Evolutionary conservation across 2,113 vertebrate genomes (phyloP).

Genomic region (Cyanoderma ruficeps): DNA sequence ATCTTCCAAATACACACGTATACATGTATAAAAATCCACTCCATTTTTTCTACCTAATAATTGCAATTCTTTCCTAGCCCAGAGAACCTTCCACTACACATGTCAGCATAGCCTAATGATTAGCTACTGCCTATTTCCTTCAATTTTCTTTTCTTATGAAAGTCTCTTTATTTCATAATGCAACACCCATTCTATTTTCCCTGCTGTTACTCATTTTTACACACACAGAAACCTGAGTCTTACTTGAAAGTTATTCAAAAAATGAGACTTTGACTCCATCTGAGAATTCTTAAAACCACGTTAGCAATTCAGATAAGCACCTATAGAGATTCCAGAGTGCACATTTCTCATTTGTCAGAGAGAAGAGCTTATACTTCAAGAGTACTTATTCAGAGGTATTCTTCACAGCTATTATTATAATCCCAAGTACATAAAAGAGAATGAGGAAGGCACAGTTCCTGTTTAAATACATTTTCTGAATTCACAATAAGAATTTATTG

Average conservation of each 20-base stretch:
- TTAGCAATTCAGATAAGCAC: background rate
- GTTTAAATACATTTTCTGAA: background rate
- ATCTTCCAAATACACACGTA: background rate
- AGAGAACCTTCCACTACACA: background rate
- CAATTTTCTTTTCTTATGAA: background rate
- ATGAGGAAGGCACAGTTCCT: background rate
- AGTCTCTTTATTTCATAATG: background rate
- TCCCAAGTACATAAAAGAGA: background rate
- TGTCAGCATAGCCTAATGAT: background rate
- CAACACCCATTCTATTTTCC: background rate
- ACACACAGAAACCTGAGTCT: background rate
- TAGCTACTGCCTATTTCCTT: background rate
- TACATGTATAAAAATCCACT: background rate
- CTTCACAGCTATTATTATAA: background rate
- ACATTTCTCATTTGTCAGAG: background rate
- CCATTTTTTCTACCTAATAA: background rate
- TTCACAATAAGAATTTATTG: background rate
- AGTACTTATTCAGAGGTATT: background rate
- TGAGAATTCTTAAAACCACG: background rate
- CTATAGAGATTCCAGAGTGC: background rate
- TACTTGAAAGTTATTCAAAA: background rate
- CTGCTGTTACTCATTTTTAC: background rate
- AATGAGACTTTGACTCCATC: background rate
- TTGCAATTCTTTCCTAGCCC: background rate
- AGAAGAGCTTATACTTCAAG: background rate